Evolutionary conservation across 2,888 invertebrate species (phyloP), one percentile per base, ranked within the genome.

Genomic region (Papilio gigon): DNA sequence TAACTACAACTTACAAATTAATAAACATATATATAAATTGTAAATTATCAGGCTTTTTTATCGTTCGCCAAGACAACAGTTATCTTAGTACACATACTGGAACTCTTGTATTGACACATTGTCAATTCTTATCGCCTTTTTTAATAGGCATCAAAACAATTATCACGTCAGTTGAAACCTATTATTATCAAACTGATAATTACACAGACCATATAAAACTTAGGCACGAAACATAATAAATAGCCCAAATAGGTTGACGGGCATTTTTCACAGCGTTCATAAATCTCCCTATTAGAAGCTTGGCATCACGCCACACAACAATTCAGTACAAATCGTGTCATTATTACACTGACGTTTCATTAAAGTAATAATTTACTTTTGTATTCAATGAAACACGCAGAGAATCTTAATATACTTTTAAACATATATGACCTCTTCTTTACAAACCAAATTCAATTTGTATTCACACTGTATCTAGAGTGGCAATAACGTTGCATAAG

Each of bases 261-360:
- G 35, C 56, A 70, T 53, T 65, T 69, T 61, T 44, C 61, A 56
- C 27, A 40, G 62, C 33, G 14, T 61, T 65, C 53, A 74, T 73
- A 73, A 79, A 74, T 77, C 75, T 77, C 69, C 70, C 69, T 67
- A 72, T 73, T 74, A 72, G 71, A 72, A 70, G 67, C 71, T 75
- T 79, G 77, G 76, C 76, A 72, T 72, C 79, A 81, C 79, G 80
- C 82, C 78, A 82, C 76, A 73, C 70, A 73, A 74, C 75, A 74
- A 77, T 78, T 78, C 72, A 71, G 67, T 72, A 70, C 75, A 77
- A 79, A 76, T 78, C 74, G 71, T 74, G 68, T 73, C 72, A 75
- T 77, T 75, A 76, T 75, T 72, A 65, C 63, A 72, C 73, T 70
- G 67, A 65, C 70, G n/a, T 73, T 67, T 71, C 66, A 70, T 70